Percentiles rank a stretch among this genome's conserved stretches.
Evolutionary conservation across 2,113 vertebrate genomes (phyloP).

Genomic region (Excalfactoria chinensis): DNA sequence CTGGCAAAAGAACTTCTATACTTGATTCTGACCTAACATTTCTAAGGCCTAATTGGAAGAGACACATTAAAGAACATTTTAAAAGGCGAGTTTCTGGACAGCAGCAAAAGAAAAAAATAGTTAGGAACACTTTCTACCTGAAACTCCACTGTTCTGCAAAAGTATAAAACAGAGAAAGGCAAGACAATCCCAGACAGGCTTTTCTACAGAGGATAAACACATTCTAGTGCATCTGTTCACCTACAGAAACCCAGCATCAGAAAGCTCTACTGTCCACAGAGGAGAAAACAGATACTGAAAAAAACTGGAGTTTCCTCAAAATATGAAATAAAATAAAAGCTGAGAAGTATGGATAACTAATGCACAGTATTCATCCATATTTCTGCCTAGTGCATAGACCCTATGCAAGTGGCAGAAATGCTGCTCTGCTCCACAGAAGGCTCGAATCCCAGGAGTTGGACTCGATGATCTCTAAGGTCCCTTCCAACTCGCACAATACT

Average conservation of each 20-base stretch:
- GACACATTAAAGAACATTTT: neutral
- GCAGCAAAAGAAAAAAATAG: neutral
- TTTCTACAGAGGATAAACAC: neutral
- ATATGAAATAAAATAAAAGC: neutral
- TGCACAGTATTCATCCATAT: neutral
- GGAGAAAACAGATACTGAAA: neutral
- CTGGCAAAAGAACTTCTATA: neutral
- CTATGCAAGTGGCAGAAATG: too few relatives aligned
- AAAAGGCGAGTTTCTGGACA: neutral
- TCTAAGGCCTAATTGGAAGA: neutral
- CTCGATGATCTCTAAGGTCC: too few relatives aligned
- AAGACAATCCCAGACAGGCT: neutral
- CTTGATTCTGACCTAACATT: neutral
- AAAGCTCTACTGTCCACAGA: neutral
- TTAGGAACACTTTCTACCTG: neutral
- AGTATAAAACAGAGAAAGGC: neutral
- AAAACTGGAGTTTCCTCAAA: neutral
- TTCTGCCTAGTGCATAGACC: neutral
- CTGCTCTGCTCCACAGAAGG: too few relatives aligned
- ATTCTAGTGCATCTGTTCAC: neutral
- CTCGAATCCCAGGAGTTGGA: too few relatives aligned
- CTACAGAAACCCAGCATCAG: neutral
- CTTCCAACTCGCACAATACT: too few relatives aligned
- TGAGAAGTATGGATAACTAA: neutral
- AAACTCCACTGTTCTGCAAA: neutral